Evolutionary conservation across 2,113 vertebrate species (phyloP).

Genomic region (Psittacus erithacus): DNA sequence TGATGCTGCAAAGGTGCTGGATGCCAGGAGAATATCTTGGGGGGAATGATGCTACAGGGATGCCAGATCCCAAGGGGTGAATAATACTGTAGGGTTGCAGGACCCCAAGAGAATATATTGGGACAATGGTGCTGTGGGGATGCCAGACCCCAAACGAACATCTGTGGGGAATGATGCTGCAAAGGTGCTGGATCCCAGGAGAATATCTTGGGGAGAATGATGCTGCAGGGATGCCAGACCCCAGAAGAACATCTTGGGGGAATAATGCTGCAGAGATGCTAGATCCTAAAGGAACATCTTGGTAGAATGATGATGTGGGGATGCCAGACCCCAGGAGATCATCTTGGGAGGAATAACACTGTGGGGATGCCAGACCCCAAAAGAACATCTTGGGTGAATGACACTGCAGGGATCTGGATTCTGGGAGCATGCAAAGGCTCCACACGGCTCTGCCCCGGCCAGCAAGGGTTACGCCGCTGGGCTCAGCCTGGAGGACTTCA

Average conservation of each 20-base stretch:
- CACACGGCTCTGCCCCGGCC: background rate
- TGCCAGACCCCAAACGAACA: background rate
- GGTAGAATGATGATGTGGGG: background rate
- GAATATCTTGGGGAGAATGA: background rate
- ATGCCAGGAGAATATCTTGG: background rate
- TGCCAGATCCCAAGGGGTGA: no score
- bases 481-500: constrained; percentile 3
- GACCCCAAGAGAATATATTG: rapidly evolving
- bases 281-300: background rate
- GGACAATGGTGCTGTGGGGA: background rate
- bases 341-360: background rate
- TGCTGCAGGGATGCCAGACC: background rate
- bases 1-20: background rate
- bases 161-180: no score
- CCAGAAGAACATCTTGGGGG: background rate
- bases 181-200: background rate
- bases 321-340: rapidly evolving
- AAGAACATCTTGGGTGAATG: background rate
- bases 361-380: rapidly evolving
- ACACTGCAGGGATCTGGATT: background rate
- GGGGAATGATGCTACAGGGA: background rate
- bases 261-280: background rate
- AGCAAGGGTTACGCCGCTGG: background rate
- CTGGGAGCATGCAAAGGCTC: background rate
- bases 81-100: rapidly evolving